Evolutionary conservation across 2,113 vertebrate species (phyloP).

Genomic region (Laticauda colubrina): DNA sequence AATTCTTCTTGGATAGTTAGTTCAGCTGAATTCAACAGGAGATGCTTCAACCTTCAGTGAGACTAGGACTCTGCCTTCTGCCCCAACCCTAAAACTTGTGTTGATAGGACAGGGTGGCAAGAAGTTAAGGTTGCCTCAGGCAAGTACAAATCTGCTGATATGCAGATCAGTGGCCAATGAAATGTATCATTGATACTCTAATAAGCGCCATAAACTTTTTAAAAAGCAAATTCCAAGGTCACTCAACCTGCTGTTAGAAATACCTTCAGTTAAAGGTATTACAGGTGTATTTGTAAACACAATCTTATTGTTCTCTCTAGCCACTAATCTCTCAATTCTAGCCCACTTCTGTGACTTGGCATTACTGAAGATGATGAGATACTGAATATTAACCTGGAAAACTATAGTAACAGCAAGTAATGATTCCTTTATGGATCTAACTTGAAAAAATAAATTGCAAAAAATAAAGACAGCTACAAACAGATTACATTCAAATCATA

Average conservation of each 20-base stretch:
- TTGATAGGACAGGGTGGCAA: too few species aligned
- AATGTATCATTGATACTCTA: background rate
- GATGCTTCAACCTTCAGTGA: background rate
- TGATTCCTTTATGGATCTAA: background rate
- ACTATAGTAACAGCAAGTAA: background rate
- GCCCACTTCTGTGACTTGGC: background rate
- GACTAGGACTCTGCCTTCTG: background rate
- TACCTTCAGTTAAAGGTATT: background rate
- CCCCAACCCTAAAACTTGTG: background rate
- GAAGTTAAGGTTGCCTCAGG: background rate
- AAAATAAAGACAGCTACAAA: slow-evolving; percentile 3
- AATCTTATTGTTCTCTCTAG: background rate
- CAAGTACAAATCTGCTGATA: background rate
- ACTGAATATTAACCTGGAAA: background rate
- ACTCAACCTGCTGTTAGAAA: background rate
- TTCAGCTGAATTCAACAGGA: background rate
- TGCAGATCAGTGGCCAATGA: background rate
- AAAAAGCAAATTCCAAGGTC: background rate
- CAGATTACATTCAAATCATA: background rate
- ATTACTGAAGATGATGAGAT: background rate
- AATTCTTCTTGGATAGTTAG: background rate
- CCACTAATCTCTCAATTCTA: background rate
- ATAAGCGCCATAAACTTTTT: background rate
- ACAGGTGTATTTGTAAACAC: background rate
- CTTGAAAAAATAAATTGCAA: background rate